These are phyloP conservation scores for Tetrax tetrax DNA, from an alignment of 2,113 vertebrate genomes.

Conservation along the genomic window DNA sequence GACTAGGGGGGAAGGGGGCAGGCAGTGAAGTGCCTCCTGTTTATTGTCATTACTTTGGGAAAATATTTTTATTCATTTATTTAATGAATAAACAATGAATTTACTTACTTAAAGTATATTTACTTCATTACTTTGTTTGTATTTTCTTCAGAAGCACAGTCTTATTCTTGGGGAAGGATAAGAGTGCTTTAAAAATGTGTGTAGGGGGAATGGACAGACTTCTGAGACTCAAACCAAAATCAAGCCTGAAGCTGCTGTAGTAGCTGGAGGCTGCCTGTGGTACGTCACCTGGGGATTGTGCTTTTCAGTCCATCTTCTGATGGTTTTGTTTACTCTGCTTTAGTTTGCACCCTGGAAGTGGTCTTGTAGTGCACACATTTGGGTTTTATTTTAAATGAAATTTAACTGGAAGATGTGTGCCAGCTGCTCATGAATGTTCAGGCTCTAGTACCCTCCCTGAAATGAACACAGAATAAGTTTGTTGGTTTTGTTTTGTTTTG, in stretches of 20 bases:
- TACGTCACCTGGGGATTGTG: background rate
- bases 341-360: background rate
- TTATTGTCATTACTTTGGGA: background rate
- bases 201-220: background rate
- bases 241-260: rapidly evolving
- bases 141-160: background rate
- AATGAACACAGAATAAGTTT: background rate
- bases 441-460: background rate
- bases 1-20: background rate
- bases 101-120: background rate
- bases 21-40: background rate
- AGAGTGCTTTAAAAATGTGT: background rate
- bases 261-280: background rate
- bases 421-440: background rate
- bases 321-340: background rate
- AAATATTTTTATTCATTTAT: background rate
- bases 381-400: background rate
- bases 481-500: too few species aligned
- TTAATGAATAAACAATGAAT: background rate
- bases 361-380: background rate
- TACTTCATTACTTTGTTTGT: background rate
- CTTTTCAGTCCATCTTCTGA: background rate
- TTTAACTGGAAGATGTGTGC: background rate
- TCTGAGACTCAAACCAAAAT: background rate
- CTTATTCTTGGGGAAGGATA: background rate